These are phyloP conservation scores for Castor canadensis DNA, from an alignment of 2,113 vertebrate genomes.

Conservation along the genomic window DNA sequence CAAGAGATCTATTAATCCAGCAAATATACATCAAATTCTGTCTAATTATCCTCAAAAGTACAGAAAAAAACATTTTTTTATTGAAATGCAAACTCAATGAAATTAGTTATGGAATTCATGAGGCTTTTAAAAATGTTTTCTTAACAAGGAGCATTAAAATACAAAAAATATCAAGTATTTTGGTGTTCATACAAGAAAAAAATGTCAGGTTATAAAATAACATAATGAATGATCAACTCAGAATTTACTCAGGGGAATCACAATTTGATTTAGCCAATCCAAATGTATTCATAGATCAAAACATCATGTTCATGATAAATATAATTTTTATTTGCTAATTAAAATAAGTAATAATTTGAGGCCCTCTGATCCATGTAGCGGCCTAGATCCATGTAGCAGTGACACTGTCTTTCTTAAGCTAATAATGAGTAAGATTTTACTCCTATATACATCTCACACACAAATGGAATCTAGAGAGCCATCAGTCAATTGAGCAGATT, in stretches of 20 bases:
- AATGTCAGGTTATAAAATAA: not conserved
- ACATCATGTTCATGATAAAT: not conserved
- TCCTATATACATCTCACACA: not conserved
- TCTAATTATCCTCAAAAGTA: not conserved
- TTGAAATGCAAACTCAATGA: not conserved
- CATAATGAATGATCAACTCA: not conserved
- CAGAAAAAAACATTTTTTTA: not conserved
- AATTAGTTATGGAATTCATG: not conserved
- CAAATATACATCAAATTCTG: not conserved
- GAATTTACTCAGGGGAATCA: conserved; percentile 16
- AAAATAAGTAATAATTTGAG: not conserved
- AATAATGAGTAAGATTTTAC: not conserved
- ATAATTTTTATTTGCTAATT: not conserved
- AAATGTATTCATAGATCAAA: not conserved
- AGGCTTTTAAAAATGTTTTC: conserved; percentile 10
- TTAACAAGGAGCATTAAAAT: not conserved
- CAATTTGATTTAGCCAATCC: not conserved
- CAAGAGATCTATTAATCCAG: not conserved
- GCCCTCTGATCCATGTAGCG: not conserved
- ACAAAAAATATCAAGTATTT: conserved; percentile 14
- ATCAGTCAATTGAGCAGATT: not conserved
- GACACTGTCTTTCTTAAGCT: not conserved
- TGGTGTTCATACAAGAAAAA: not conserved
- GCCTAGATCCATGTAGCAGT: not conserved
- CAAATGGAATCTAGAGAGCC: not conserved